Evolutionary conservation across 2,113 vertebrate species (phyloP).

Genomic region (Alligator mississippiensis): DNA sequence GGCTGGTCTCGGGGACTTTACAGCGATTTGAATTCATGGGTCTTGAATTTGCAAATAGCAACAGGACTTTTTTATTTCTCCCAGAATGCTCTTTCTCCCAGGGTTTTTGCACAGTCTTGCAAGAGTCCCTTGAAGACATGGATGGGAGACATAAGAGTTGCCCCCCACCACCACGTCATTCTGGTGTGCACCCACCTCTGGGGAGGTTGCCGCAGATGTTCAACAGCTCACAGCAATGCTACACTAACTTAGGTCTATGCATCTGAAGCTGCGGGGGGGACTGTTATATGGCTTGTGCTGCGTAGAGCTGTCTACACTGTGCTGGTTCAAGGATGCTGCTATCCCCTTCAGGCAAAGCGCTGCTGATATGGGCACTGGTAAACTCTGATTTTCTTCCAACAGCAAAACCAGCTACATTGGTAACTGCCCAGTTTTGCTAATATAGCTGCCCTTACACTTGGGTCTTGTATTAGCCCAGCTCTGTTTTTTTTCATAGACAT

Average conservation of each 20-base stretch:
- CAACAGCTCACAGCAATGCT: neutral
- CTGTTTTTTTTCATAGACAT: neutral
- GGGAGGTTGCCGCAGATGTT: accelerated
- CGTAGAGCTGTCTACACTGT: neutral
- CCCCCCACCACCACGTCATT: neutral
- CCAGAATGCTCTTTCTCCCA: accelerated
- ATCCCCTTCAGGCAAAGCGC: too few species aligned
- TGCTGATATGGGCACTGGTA: too few species aligned
- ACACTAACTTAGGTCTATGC: neutral
- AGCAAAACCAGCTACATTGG: too few species aligned
- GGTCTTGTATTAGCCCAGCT: too few species aligned
- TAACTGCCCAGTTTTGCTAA: too few species aligned
- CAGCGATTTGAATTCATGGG: neutral
- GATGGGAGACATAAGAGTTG: accelerated
- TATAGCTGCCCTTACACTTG: too few species aligned
- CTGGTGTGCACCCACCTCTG: neutral
- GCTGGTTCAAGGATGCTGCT: too few species aligned
- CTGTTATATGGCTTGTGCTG: neutral
- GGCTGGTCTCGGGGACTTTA: neutral
- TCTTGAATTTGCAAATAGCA: neutral
- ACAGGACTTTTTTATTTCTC: accelerated
- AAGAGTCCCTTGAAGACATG: neutral
- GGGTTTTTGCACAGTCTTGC: neutral
- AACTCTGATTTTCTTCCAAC: too few species aligned
- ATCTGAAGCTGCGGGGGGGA: neutral